Percentiles rank a stretch among this genome's conserved stretches.
phyloP scores from a whole-genome alignment of 2,113 vertebrate genomes.

The Indicator maculatus region DNA sequence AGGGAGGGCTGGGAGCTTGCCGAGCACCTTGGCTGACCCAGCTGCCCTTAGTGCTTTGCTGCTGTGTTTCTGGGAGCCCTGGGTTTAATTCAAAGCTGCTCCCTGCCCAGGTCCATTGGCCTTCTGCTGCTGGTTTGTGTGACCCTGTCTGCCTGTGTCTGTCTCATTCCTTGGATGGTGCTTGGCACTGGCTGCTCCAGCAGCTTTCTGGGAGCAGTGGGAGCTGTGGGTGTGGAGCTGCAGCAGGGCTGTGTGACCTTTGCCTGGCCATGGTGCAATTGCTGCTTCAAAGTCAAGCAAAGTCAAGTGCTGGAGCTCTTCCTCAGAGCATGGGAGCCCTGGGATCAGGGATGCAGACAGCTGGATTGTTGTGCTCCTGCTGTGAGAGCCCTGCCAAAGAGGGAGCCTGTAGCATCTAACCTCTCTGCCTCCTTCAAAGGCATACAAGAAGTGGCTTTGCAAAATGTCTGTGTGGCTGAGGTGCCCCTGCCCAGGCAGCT shows the following conservation, averaged over 20 bases:
- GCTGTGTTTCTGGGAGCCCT: neutral
- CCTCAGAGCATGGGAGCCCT: rapidly evolving
- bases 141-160: neutral
- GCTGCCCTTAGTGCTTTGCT: neutral
- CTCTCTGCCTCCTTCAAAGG: neutral
- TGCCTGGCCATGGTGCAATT: neutral
- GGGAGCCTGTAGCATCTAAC: neutral
- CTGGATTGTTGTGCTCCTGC: rapidly evolving
- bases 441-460: neutral
- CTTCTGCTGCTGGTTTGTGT: neutral
- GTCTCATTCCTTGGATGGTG: neutral
- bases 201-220: neutral
- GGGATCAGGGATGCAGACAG: neutral
- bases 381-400: neutral
- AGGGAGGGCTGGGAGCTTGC: neutral
- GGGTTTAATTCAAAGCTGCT: neutral
- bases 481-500: neutral
- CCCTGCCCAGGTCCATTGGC: neutral
- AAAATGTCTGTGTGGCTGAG: rapidly evolving
- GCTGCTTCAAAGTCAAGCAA: neutral
- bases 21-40: rapidly evolving
- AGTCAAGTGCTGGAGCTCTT: neutral
- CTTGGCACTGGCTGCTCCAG: neutral
- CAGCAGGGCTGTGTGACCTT: neutral
- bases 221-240: neutral